Evolutionary conservation across 1,140 invertebrate species (phyloP).

Genomic region (Papilio machaon): DNA sequence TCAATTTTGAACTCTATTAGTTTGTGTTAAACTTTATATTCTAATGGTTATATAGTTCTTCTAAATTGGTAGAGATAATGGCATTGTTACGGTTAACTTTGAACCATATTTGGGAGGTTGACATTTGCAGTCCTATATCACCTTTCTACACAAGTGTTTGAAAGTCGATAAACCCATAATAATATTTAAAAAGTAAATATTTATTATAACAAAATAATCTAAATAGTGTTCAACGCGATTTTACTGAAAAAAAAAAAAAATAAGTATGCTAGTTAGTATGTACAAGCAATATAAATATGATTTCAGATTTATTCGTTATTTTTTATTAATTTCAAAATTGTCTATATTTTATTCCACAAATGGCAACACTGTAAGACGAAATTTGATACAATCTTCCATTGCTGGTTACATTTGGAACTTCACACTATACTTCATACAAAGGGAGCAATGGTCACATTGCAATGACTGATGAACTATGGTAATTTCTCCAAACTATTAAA

Average conservation of each 20-base stretch:
- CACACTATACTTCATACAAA: background rate
- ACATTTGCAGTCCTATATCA: constrained; percentile 51
- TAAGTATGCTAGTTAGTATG: too few species aligned
- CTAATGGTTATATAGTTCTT: background rate
- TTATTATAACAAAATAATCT: too few species aligned
- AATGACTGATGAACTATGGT: too few species aligned
- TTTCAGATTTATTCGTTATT: background rate
- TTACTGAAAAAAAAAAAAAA: too few species aligned
- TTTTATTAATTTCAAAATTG: background rate
- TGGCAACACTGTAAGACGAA: background rate
- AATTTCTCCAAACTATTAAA: too few species aligned
- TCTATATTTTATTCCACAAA: background rate
- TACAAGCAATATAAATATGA: too few species aligned
- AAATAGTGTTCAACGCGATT: too few species aligned
- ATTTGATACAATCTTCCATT: constrained; percentile 8
- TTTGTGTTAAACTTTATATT: constrained; percentile 42
- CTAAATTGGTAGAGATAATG: constrained; percentile 41
- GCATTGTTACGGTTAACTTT: constrained; percentile 58
- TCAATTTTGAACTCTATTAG: constrained; percentile 45
- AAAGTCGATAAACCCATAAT: background rate
- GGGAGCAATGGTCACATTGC: constrained; percentile 11
- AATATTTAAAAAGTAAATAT: too few species aligned
- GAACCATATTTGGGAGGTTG: constrained; percentile 54
- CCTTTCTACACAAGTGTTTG: constrained; percentile 42
- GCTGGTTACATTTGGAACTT: background rate